Evolutionary conservation across 2,113 vertebrate species (phyloP).

Genomic region (Phasianus colchicus): DNA sequence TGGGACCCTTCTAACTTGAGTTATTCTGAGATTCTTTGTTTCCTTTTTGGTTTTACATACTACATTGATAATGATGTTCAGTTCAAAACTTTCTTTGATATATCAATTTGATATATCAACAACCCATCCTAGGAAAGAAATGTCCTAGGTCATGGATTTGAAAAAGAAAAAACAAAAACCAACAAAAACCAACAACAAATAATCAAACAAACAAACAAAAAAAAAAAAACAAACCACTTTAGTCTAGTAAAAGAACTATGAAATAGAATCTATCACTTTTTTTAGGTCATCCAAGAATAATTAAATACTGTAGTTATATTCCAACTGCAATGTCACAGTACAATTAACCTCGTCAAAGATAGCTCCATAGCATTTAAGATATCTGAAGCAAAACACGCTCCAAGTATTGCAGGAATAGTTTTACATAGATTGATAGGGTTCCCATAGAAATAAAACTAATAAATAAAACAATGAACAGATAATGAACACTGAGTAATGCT

Average conservation of each 20-base stretch:
- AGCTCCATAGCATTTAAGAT: not conserved
- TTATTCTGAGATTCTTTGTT: too few species aligned
- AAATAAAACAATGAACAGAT: not conserved
- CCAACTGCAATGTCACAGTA: not conserved
- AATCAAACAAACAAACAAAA: too few species aligned
- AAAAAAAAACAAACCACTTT: accelerated
- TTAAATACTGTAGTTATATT: not conserved
- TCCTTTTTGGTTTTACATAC: not conserved
- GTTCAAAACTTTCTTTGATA: not conserved
- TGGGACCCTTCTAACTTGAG: too few species aligned
- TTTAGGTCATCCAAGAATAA: not conserved
- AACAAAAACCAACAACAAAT: not conserved
- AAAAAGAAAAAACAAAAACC: not conserved
- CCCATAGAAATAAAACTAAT: not conserved
- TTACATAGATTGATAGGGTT: not conserved
- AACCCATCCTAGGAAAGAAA: not conserved
- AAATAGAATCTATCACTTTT: not conserved
- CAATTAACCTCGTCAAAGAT: not conserved
- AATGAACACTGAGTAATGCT: not conserved
- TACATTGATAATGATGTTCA: not conserved
- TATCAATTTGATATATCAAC: not conserved
- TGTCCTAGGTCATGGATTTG: not conserved
- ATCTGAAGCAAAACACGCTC: not conserved
- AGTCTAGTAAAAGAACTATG: not conserved
- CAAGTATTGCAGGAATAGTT: not conserved